Conservation (phyloP, 2,797 vertebrate species). For the Eleutherodactylus coqui region DNA sequence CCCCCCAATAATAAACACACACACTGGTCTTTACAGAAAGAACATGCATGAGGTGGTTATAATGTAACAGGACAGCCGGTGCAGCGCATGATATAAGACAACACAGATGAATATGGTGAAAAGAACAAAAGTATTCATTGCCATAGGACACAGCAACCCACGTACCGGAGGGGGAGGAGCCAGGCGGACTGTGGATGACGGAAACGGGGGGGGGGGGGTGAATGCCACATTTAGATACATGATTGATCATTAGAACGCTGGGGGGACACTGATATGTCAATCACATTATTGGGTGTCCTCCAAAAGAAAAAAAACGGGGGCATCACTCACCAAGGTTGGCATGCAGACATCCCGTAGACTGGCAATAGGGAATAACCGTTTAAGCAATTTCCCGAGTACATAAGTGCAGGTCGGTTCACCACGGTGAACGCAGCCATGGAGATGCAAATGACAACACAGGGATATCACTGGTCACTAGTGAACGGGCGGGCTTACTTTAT, state of each 20-base stretch:
- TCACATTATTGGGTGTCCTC: neutral
- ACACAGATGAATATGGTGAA: constrained; percentile 17
- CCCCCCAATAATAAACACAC: neutral
- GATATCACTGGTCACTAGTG: neutral
- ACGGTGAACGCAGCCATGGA: neutral
- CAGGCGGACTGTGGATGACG: neutral
- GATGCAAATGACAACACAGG: neutral
- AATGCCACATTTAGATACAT: neutral
- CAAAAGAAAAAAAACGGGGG: neutral
- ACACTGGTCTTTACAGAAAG: neutral
- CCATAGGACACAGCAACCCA: neutral
- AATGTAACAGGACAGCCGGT: neutral
- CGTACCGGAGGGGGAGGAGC: neutral
- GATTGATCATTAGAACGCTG: neutral
- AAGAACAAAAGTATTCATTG: neutral
- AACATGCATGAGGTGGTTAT: constrained; percentile 44
- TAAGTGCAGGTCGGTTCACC: neutral
- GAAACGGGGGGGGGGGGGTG: neutral
- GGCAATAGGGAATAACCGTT: neutral
- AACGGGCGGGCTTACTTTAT: neutral
- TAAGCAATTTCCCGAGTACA: neutral
- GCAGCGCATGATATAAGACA: constrained; percentile 8
- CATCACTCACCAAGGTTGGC: neutral
- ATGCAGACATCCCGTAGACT: neutral
- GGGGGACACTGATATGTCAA: constrained; percentile 10